These are phyloP conservation scores for Pygocentrus nattereri DNA, from an alignment of 2,797 vertebrate species.

Conservation along the genomic window DNA sequence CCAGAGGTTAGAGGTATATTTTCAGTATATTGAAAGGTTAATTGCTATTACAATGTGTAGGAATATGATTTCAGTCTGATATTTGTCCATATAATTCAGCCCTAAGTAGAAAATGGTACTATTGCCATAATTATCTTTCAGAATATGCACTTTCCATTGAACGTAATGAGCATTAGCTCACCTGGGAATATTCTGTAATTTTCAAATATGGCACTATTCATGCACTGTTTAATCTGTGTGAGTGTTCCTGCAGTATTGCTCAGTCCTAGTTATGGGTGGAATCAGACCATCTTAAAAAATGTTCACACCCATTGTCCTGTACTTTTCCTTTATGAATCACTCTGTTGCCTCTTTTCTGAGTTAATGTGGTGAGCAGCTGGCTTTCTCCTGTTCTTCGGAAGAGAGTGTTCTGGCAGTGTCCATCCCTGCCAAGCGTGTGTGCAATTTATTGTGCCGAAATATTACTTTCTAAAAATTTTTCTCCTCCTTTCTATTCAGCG, in stretches of 20 bases:
- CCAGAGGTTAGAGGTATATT: too few species aligned
- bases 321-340: neutral
- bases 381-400: neutral
- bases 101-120: too few species aligned
- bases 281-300: neutral
- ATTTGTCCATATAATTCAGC: too few species aligned
- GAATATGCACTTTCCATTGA: too few species aligned
- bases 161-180: too few species aligned
- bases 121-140: too few species aligned
- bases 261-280: neutral
- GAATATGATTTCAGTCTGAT: too few species aligned
- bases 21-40: too few species aligned
- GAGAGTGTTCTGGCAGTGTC: neutral
- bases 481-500: constrained; percentile 63
- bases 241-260: neutral
- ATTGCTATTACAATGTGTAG: too few species aligned
- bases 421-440: neutral
- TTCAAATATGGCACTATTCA: too few species aligned
- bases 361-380: neutral
- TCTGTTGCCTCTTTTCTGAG: neutral
- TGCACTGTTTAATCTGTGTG: neutral
- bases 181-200: too few species aligned
- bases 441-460: neutral
- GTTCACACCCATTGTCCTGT: neutral
- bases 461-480: neutral